Evolutionary conservation across 2,113 vertebrate species (phyloP).

Genomic region (Pipra filicauda): DNA sequence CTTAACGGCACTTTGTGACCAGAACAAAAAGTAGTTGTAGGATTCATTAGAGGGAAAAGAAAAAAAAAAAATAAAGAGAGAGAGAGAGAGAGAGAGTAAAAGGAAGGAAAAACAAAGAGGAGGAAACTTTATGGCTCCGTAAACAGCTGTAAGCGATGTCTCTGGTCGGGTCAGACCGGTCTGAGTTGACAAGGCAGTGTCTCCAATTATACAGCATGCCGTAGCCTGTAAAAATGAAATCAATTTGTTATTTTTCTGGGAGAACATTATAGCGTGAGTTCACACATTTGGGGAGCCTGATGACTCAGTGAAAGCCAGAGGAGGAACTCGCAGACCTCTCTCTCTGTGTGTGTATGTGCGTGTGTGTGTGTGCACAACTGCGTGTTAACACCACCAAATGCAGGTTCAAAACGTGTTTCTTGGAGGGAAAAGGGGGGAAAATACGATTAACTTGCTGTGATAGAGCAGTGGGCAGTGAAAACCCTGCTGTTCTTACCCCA

Average conservation of each 20-base stretch:
- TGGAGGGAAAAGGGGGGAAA: background rate
- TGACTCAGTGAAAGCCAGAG: constrained; percentile 46
- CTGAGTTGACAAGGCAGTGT: constrained; percentile 73
- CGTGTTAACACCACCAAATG: background rate
- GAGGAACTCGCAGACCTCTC: background rate
- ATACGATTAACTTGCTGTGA: fast-evolving
- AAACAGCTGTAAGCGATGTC: constrained; percentile 74
- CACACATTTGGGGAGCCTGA: constrained; percentile 58
- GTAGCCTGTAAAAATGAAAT: constrained; percentile 73
- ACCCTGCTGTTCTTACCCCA: background rate
- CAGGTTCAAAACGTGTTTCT: background rate
- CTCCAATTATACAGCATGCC: constrained; percentile 74
- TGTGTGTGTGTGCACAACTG: background rate
- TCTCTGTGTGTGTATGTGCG: too few relatives aligned
- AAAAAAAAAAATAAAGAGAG: background rate
- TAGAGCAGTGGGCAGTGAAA: background rate
- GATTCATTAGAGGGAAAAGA: background rate
- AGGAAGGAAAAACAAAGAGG: constrained; percentile 65
- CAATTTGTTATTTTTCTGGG: constrained; percentile 73
- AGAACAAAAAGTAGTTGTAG: background rate
- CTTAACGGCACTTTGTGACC: background rate
- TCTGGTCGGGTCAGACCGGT: constrained; percentile 73
- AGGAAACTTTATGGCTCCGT: constrained; percentile 65
- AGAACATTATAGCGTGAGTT: constrained; percentile 60
- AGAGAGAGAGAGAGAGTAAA: background rate